A percentile compares a stretch with the other conserved stretches of the same genome.
These are phyloP conservation scores for Takifugu rubripes DNA, from an alignment of 2,797 vertebrate genomes.

Conservation along the genomic window DNA sequence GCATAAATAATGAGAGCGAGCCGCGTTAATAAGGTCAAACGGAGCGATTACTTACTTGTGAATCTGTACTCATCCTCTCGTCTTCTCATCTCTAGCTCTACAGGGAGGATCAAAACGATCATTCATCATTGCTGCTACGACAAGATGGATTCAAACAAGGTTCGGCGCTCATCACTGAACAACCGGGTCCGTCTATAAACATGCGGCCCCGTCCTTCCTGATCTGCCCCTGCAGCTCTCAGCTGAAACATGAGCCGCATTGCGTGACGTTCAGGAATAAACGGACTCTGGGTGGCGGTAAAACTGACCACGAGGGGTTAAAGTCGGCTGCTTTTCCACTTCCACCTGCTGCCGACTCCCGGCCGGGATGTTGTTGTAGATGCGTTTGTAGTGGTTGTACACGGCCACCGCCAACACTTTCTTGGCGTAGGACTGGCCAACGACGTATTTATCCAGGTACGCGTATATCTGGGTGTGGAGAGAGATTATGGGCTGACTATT, in stretches of 20 bases:
- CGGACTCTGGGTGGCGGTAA: neutral
- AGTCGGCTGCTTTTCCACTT: conserved; percentile 90
- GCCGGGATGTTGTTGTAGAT: conserved; percentile 98
- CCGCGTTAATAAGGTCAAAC: conserved; percentile 30
- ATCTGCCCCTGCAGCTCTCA: no score
- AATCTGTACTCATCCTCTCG: conserved; percentile 99
- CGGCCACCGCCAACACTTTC: conserved; percentile 96
- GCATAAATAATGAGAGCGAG: conserved; percentile 49
- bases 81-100: conserved; percentile 99
- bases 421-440: conserved; percentile 97
- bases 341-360: conserved; percentile 86
- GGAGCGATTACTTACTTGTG: conserved; percentile 93
- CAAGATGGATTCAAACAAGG: conserved; percentile 3
- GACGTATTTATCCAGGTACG: conserved; percentile 97
- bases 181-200: conserved; percentile 48
- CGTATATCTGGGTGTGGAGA: conserved; percentile 82
- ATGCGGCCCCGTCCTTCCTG: no score
- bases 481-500: neutral
- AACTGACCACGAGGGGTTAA: conserved; percentile 92
- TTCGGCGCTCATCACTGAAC: conserved; percentile 58
- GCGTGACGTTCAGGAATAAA: no score
- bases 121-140: conserved; percentile 41
- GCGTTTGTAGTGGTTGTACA: conserved; percentile 99
- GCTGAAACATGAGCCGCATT: no score
- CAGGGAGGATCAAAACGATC: conserved; percentile 79